Base-by-base conservation (phyloP, 2,888 invertebrate genomes). In the Hirtodrosophila trivittata region DNA sequence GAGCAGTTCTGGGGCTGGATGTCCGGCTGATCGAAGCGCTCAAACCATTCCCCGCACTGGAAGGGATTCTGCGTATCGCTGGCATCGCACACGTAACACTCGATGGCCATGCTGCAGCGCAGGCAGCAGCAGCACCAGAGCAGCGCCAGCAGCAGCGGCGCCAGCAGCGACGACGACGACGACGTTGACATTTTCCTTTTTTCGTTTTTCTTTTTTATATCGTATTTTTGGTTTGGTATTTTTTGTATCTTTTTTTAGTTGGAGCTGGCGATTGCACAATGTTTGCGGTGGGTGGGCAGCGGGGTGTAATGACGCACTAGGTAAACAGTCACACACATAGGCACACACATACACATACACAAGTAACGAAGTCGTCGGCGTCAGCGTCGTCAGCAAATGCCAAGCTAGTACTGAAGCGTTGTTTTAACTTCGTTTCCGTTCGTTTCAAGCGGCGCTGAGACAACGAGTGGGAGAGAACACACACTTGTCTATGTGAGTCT, bases 61-160 rank as follows among this genome's bases (percentile, higher is more conserved):
- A 96, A 96, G 9, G 95, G 96, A 86, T 93, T 92, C 39, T 91
- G 90, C 16, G 94, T 94, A 89, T 95, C 94, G 33, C 95, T 96
- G 32, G 97, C 97, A 80, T 94, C 94, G 91, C 98, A 98, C 88
- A 96, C 96, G 91, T 96, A 98, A 91, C 98, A 98, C 80, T 93
- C 92, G 86, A 98, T 94, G 65, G 94, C 93, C 83, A 75, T 64
- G 92, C 94, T 21, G 80, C 60, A 60, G 64, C 21, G 60, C 58
- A 16, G 35, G 6, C 7, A n/a, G 33, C 39, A 25, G 26, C 25
- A 37, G 12, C 45, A 39, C 38, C 28, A 37, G 16, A 14, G 58
- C 21, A 74, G 12, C 30, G 37, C 25, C 25, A 21, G 7, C 56
- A 50, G 35, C 54, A 54, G 50, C 56, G 49, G 65, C 42, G 47